Conservation (phyloP, 2,888 invertebrate species). For the Cybosia mesomella region DNA sequence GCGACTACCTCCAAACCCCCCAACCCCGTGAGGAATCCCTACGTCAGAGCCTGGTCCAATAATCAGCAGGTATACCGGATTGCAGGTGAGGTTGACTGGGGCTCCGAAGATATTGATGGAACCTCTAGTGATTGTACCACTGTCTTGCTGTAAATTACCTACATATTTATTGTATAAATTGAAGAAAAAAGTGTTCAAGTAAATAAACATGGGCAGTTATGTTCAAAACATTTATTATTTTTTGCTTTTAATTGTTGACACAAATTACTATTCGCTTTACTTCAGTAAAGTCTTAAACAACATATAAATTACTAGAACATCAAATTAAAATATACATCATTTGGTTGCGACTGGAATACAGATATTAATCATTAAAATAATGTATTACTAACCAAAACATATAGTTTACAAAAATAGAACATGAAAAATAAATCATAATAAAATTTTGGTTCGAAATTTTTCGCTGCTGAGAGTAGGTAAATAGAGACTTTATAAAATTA, state of each 20-base stretch:
- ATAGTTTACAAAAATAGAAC: conserved; percentile 40
- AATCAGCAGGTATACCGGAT: no score
- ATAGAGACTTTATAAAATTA: conserved; percentile 79
- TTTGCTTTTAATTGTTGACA: conserved; percentile 66
- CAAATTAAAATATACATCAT: conserved; percentile 54
- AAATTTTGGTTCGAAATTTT: conserved; percentile 63
- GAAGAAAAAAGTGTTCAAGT: no score
- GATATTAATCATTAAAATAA: conserved; percentile 37
- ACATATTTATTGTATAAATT: no score
- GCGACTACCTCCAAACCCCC: no score
- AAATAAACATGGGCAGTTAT: conserved; percentile 39
- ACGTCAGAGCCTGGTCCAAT: no score
- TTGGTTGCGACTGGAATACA: conserved; percentile 46
- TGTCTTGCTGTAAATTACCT: no score
- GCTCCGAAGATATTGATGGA: no score
- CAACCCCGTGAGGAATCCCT: no score
- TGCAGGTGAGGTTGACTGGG: no score
- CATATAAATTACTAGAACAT: conserved; percentile 58
- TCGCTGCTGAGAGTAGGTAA: conserved; percentile 62
- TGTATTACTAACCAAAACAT: conserved; percentile 37
- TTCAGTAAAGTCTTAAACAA: conserved; percentile 40
- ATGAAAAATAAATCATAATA: conserved; percentile 48
- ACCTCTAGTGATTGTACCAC: no score
- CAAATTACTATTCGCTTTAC: conserved; percentile 69
- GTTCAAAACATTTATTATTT: conserved; percentile 82